Evolutionary conservation across 2,113 vertebrate species (phyloP), one percentile per base, ranked within the genome.

Genomic region (Stictonetta naevosa): DNA sequence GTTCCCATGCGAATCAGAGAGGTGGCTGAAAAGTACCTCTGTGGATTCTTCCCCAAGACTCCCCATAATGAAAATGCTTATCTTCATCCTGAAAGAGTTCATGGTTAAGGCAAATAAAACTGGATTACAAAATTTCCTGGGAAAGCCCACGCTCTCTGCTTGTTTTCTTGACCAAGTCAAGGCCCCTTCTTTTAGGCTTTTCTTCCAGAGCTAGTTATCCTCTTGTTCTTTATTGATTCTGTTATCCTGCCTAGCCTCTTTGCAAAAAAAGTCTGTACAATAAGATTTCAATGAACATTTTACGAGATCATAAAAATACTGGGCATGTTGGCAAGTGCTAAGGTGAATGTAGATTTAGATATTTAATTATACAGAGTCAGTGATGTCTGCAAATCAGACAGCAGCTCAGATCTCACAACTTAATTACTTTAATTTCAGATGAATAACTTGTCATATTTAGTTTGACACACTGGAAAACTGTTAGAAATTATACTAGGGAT

Each of bases 401-500:
- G 97, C 80, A 91, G 88, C 93, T 96, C 91, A 76, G 88, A 78
- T 93, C 94, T 96, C 95, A 90, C 33, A 67, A 44, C 74, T 88
- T 97, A 97, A 97, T 97, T 93, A 83, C 93, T 97, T 96, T 96
- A 86, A 97, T 97, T 98, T 96, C 93, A 93, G 85, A 95, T 84
- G 17, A 96, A 94, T 64, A 92, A 91, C 82, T 95, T 55, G 85
- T 91, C 93, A 33, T 3, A 33, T 69, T 71, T 7, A 34, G 78
- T 77, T 33, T 96, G 96, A 96, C 82, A 76, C 0, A 3, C 80
- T 20, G 29, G 60, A 93, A 93, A 58, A 60, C 75, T 69, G 95
- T 77, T 84, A 78, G 79, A 92, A 80, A 73, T 53, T 50, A 59
- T 8, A 11, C 19, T 0, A 55, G 46, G 46, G 74, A 67, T 3